These are phyloP conservation scores for Turritopsis dohrnii DNA, from an alignment of 30 jellyfish, hydroid and myxozoan species.

Conservation along the genomic window DNA sequence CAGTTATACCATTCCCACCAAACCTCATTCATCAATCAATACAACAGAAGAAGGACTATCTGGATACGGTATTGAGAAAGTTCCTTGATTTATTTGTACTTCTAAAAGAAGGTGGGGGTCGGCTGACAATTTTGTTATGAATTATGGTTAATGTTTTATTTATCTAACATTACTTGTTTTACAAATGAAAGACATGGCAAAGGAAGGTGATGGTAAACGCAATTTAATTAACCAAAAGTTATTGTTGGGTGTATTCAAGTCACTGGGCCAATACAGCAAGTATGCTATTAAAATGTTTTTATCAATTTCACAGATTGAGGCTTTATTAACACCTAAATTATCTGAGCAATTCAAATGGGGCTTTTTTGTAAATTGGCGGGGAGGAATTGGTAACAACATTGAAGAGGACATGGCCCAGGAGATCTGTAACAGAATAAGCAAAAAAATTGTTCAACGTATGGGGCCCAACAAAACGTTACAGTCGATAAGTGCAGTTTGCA, in stretches of 20 bases:
- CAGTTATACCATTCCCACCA: not conserved
- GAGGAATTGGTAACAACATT: not conserved
- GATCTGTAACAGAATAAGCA: not conserved
- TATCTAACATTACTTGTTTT: not conserved
- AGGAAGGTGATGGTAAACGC: not conserved
- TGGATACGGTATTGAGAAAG: not conserved
- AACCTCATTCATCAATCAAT: not conserved
- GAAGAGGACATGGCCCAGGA: constrained; percentile 20
- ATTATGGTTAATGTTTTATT: not conserved
- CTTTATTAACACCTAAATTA: not conserved
- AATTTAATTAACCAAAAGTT: not conserved
- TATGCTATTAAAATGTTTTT: constrained; percentile 15
- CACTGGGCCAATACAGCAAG: not conserved
- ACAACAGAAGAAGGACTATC: not conserved
- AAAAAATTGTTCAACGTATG: not conserved
- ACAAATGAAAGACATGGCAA: not conserved
- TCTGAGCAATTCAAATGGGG: constrained; percentile 14
- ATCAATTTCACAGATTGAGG: not conserved
- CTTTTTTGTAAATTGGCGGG: constrained; percentile 8
- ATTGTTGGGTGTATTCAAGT: not conserved
- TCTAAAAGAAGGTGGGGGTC: not conserved
- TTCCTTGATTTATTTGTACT: not conserved
- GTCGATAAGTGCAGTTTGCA: not conserved
- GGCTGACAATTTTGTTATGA: not conserved
- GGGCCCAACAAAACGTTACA: not conserved